These are phyloP conservation scores for Augochlora pura DNA, from an alignment of 1,140 invertebrate genomes.

Conservation along the genomic window DNA sequence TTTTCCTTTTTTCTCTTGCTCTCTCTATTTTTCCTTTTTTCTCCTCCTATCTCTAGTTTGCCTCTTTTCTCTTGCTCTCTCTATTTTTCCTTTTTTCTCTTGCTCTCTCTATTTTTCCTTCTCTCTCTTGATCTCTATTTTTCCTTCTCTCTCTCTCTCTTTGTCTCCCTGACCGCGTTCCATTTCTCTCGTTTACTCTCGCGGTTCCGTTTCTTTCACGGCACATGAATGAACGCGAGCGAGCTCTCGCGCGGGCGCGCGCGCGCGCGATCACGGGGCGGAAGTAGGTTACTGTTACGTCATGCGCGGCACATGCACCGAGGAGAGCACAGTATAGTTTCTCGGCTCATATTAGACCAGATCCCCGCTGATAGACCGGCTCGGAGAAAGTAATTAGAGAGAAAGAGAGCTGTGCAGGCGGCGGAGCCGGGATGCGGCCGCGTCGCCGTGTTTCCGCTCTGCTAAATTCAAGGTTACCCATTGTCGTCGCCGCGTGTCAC, in stretches of 20 bases:
- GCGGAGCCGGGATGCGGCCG: slow-evolving; percentile 21
- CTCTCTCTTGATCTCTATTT: no score
- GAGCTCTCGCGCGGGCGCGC: no score
- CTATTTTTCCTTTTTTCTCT: no score
- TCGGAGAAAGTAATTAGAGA: slow-evolving; percentile 78
- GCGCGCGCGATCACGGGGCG: slow-evolving; percentile 41
- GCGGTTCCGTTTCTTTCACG: slow-evolving; percentile 48
- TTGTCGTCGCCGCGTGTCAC: slow-evolving; percentile 52
- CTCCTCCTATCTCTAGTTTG: no score
- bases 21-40: background rate
- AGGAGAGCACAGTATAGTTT: slow-evolving; percentile 60
- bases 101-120: no score
- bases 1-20: background rate
- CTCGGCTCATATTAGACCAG: slow-evolving; percentile 70
- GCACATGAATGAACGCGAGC: slow-evolving; percentile 68
- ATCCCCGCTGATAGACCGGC: slow-evolving; percentile 65
- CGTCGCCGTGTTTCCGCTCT: slow-evolving; percentile 71
- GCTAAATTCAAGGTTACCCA: slow-evolving; percentile 75
- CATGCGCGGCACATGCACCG: slow-evolving; percentile 55
- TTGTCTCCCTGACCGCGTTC: slow-evolving; percentile 27
- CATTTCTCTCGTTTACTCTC: slow-evolving; percentile 29
- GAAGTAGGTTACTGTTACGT: slow-evolving; percentile 74
- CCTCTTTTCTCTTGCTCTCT: no score
- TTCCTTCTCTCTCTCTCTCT: background rate
- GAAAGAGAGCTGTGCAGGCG: no score